Base-by-base conservation (phyloP, 37 sponge, comb jelly and placozoan species). In the Beroe forskalii region DNA sequence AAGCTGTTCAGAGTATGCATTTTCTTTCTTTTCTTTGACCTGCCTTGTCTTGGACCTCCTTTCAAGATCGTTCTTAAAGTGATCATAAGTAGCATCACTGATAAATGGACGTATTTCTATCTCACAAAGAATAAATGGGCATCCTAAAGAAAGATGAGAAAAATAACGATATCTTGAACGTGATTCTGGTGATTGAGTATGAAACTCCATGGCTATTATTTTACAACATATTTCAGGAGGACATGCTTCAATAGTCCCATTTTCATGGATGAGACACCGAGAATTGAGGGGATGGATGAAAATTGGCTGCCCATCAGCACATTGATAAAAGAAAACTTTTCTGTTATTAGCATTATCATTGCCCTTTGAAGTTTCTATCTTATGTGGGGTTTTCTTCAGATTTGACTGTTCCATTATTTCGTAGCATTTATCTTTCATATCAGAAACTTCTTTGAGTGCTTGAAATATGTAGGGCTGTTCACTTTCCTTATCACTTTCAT, bases 271-370 rank as follows among this genome's bases (percentile, higher is more conserved):
- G 42, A 93, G 1, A 72, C 55, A 92, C 67, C 91, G 55, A 42
- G 95, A 83, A 62, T 93, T 95, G 43, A 96, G 62, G 35, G 97
- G 92, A 40, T 96, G 97, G 30, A 96, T 31, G 92, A 95, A 96
- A 25, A 96, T 69, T 48, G 94, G 95, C 62, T 96, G 97, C 31
- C 97, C 97, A 92, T 96, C 97, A 75, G 90, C 67, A 66, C 95
- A 94, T 95, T 76, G 30, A 89, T 62, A 89, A 24, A 75, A 91
- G 41, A 90, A 41, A 38, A 90, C 86, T 25, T 24, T 3, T 48
- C 17, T 41, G 6, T 24, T 9, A 64, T 64, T 23, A 28, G 66
- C 25, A 22, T 8, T 20, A 8, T n/a, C 25, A 23, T 64, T 64
- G 4, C 17, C 20, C 1, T 20, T 38, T 32, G 72, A 32, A 4